Percentiles rank a stretch among this genome's conserved stretches.
Conservation (phyloP, 2,113 vertebrate species). For the Tonatia bakeri region DNA sequence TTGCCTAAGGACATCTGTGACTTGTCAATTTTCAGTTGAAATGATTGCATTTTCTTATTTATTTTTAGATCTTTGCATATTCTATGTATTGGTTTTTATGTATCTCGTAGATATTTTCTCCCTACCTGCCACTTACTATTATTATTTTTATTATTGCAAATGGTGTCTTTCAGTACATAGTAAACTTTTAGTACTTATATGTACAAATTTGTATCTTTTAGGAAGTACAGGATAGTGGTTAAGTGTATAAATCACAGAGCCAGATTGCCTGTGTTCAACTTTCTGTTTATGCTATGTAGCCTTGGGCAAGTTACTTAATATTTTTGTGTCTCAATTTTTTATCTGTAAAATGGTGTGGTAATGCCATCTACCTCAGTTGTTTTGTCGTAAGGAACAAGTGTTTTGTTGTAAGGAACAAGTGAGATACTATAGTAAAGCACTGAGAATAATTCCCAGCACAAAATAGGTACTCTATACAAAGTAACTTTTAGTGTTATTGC, state of each 20-base stretch:
- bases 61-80: neutral
- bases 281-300: neutral
- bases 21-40: neutral
- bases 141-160: neutral
- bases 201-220: constrained; percentile 1
- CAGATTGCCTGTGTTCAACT: neutral
- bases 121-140: neutral
- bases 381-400: neutral
- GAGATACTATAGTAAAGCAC: neutral
- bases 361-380: neutral
- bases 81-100: neutral
- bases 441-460: neutral
- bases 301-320: neutral
- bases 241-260: neutral
- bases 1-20: too few relatives aligned
- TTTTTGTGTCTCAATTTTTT: neutral
- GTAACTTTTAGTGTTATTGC: neutral
- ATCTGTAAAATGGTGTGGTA: neutral
- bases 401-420: neutral
- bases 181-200: neutral
- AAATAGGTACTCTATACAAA: neutral
- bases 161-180: neutral
- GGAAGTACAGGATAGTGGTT: neutral
- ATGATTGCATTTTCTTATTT: neutral
- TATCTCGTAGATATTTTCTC: neutral